These are phyloP conservation scores for Syrista parreyssii DNA, from an alignment of 2,888 invertebrate species.

Conservation along the genomic window DNA sequence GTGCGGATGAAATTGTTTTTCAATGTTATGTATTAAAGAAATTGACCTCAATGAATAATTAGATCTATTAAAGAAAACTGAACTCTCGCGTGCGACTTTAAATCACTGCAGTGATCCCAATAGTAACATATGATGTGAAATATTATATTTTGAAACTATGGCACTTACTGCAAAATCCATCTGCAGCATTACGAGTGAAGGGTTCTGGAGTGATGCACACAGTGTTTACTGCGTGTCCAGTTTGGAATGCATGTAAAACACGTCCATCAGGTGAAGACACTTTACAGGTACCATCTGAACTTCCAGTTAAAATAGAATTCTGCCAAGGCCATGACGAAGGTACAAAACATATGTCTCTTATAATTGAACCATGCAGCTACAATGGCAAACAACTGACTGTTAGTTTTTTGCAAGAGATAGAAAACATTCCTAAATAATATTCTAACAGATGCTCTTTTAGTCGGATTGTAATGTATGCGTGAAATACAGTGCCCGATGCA, in stretches of 20 bases:
- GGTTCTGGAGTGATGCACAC: constrained; percentile 66
- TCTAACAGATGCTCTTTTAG: background rate
- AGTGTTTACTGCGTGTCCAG: constrained; percentile 64
- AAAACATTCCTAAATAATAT: background rate
- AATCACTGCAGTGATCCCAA: background rate
- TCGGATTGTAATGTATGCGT: background rate
- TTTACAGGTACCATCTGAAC: constrained; percentile 65
- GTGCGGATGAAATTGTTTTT: background rate
- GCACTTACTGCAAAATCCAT: constrained; percentile 64
- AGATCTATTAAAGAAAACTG: background rate
- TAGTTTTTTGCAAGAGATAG: background rate
- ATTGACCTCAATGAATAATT: background rate
- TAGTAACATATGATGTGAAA: background rate
- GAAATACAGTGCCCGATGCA: background rate
- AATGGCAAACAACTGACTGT: constrained; percentile 15
- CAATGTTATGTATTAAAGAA: background rate
- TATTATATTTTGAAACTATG: background rate
- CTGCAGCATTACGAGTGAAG: constrained; percentile 58
- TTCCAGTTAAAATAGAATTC: constrained; percentile 63
- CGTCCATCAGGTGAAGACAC: constrained; percentile 65
- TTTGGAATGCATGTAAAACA: constrained; percentile 63
- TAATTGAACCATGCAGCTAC: constrained; percentile 64
- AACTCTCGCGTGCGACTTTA: background rate
- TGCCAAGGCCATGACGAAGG: constrained; percentile 68
- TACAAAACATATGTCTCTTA: constrained; percentile 66